These are phyloP conservation scores for Neoaliturus tenellus DNA, from an alignment of 2,888 invertebrate genomes.

Conservation along the genomic window DNA sequence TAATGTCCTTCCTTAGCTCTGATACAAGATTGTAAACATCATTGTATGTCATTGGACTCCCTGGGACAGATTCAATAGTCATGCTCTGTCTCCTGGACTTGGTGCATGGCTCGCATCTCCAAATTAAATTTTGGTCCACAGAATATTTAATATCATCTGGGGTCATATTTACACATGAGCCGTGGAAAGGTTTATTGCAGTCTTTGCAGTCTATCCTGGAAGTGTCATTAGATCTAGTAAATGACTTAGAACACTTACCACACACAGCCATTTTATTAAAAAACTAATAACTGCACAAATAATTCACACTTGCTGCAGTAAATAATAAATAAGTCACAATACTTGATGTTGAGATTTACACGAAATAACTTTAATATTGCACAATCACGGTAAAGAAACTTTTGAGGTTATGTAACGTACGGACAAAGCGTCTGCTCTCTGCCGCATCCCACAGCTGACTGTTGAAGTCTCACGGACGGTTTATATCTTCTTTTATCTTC, in stretches of 20 bases:
- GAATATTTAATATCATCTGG: constrained; percentile 20
- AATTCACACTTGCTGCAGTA: background rate
- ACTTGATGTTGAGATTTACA: background rate
- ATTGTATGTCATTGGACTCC: background rate
- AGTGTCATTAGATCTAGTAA: background rate
- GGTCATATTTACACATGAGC: background rate
- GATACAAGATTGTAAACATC: constrained; percentile 17
- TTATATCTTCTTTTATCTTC: too few relatives aligned
- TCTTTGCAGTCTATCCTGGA: background rate
- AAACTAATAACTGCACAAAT: background rate
- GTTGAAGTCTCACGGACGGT: too few relatives aligned
- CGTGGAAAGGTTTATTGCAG: constrained; percentile 16
- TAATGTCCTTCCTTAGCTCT: background rate
- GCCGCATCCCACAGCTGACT: background rate
- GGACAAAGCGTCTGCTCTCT: background rate
- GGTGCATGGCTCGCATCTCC: constrained; percentile 10
- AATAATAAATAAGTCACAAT: too few relatives aligned
- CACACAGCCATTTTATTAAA: background rate
- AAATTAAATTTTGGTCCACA: background rate
- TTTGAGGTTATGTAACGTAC: background rate
- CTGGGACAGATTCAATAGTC: background rate
- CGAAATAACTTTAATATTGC: background rate
- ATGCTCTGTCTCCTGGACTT: background rate
- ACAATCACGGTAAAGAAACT: background rate
- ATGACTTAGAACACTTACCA: background rate